phyloP scores from a whole-genome alignment of 2,888 invertebrate species.

The Myopa tessellatipennis region DNA sequence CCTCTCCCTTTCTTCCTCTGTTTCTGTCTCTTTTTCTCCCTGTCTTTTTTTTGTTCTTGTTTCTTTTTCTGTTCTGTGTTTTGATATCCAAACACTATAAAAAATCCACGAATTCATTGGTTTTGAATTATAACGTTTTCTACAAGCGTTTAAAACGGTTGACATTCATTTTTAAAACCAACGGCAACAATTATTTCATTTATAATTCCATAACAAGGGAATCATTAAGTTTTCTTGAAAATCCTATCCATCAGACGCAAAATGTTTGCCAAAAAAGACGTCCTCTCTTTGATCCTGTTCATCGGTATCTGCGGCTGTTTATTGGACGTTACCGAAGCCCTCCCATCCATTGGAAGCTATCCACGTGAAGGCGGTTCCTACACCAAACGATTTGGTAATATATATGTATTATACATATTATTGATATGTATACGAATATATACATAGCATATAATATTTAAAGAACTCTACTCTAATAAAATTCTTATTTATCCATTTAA shows the following conservation, averaged over 20 bases:
- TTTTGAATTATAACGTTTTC: constrained; percentile 55
- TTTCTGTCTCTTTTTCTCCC: background rate
- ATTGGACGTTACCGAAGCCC: constrained; percentile 49
- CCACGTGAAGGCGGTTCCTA: constrained; percentile 38
- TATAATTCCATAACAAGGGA: too few species aligned
- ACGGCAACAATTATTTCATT: background rate
- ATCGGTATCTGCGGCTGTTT: constrained; percentile 52
- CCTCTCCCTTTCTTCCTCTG: background rate
- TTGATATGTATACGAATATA: background rate
- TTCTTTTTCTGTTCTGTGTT: background rate
- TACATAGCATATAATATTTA: background rate
- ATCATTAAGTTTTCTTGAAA: background rate
- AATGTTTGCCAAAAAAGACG: constrained; percentile 51
- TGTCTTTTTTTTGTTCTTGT: background rate
- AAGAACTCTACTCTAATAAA: background rate
- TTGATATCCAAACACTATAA: constrained; percentile 49
- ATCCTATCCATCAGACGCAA: constrained; percentile 27
- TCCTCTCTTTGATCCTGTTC: constrained; percentile 49
- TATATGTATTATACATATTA: constrained; percentile 32
- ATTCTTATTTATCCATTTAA: too few species aligned
- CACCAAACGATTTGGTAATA: constrained; percentile 63
- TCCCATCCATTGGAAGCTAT: constrained; percentile 63
- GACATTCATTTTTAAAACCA: constrained; percentile 12
- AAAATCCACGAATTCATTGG: constrained; percentile 54
- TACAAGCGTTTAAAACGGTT: constrained; percentile 40